Percentiles rank a stretch among this genome's conserved stretches.
Conservation (phyloP, 2,888 invertebrate species). For the Rhagonycha lutea region DNA sequence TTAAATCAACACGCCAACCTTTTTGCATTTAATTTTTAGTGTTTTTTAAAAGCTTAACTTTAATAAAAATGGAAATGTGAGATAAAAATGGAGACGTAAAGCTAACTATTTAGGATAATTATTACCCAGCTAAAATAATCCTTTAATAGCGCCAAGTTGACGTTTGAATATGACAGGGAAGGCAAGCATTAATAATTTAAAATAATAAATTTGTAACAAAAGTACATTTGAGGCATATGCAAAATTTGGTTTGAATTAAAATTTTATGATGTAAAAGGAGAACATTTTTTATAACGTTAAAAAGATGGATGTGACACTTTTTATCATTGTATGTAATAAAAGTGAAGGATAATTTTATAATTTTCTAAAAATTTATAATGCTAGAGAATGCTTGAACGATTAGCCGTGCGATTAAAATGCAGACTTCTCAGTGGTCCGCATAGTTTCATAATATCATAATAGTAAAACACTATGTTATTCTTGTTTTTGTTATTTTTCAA, state of each 20-base stretch:
- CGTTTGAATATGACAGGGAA: background rate
- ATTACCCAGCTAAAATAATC: background rate
- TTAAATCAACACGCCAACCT: slow-evolving; percentile 13
- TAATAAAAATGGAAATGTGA: background rate
- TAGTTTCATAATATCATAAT: too few species aligned
- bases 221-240: background rate
- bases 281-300: background rate
- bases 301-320: background rate
- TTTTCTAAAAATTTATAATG: background rate
- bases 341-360: background rate
- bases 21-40: background rate
- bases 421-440: background rate
- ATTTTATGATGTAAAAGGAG: background rate
- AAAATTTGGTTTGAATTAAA: background rate
- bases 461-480: too few species aligned
- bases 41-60: background rate
- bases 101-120: background rate
- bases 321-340: background rate
- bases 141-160: background rate
- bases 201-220: background rate
- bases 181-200: background rate
- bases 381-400: background rate
- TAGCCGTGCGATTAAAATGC: background rate
- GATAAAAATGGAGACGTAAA: background rate
- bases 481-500: too few species aligned